Base-by-base conservation (phyloP, 2,113 vertebrate genomes). In the Stigmatopora argus region DNA sequence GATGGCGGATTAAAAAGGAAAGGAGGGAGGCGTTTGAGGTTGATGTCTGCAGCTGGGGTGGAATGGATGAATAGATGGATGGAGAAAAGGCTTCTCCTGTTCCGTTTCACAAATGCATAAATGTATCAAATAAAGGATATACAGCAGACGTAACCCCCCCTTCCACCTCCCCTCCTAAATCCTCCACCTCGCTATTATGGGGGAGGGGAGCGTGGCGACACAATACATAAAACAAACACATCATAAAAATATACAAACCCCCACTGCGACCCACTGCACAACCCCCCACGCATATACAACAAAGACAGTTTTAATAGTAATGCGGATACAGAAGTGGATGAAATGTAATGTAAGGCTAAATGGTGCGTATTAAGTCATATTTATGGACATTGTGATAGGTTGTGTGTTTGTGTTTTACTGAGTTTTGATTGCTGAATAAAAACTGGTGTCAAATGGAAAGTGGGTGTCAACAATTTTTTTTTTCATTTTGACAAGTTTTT, bases 31-130 rank as follows among this genome's bases (percentile, higher is more conserved):
- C 18, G 59, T 10, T 58, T 18, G 7, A n/a, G 4, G 57, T 18
- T 34, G 34, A 41, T 23, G 13, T 21, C 38, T 6, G 41, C 59
- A 45, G 53, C 13, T 31, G 53, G 53, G 13, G 12, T 56, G 53
- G 23, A 56, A 56, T 31, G 23, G 53, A 56, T 31, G 53, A 56
- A 56, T 31, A 56, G 23, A 31, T 56, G 53, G 71, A 87, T 79
- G 87, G 85, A 86, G 82, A 76, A 83, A 80, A 79, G 70, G 74
- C 66, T 79, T 82, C 46, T 19, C 67, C 72, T 21, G n/a, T 61
- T 51, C 44, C 48, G 69, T 69, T 75, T 61, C 74, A 19, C 71
- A 69, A 77, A 86, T 79, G 70, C 74, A 85, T 41, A 41, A 41
- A 41, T 41, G 26, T 31, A 31, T 31, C 26, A 31, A 31, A 31